Base-by-base conservation (phyloP, 2,888 invertebrate genomes). In the Exephanes ischioxanthus region DNA sequence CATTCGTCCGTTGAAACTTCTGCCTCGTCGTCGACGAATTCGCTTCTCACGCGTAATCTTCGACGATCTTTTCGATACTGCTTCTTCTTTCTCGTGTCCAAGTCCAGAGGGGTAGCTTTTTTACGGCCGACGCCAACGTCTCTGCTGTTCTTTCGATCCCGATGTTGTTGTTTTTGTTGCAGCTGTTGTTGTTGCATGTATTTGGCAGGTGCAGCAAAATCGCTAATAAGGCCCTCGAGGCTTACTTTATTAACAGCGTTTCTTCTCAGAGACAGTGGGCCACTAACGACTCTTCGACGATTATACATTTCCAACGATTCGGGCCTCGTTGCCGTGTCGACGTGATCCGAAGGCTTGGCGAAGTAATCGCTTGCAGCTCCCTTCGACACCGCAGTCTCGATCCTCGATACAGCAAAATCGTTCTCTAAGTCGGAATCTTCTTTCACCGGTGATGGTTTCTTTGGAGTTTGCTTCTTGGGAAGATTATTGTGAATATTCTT, bases 381-480 rank as follows among this genome's bases (percentile, higher is more conserved):
- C 11, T 71, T 78, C 4, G 75, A 37, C 11, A 72, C 2, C 9
- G 22, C 33, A 6, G 72, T 73, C 41, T 83, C 85, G 26, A 85
- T 30, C 9, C 83, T 80, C 53, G 53, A 58, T 1, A 83, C 85
- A 45, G 37, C 51, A 33, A 85, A 83, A n/a, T 83, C 83, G 76
- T 85, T 85, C 19, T 85, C 85, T 33, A 80, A 80, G 58, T 83
- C 83, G 14, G 85, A 85, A 19, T 85, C 85, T 11, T 22, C 19
- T 6, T 63, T 53, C 6, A 37, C 5, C 0, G 37, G 14, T 1
- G 33, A 6, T 3, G 51, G 6, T 58, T 67, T 67, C n/a, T 71
- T 16, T 37, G 45, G 37, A 16, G 37, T 41, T n/a, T 48, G 19
- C n/a, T 70, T 63, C 22, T 26, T 72, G 53, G 26, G 61, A 4